Evolutionary conservation across 2,113 vertebrate genomes (phyloP).

Genomic region (Telmatochromis brachygnathus): DNA sequence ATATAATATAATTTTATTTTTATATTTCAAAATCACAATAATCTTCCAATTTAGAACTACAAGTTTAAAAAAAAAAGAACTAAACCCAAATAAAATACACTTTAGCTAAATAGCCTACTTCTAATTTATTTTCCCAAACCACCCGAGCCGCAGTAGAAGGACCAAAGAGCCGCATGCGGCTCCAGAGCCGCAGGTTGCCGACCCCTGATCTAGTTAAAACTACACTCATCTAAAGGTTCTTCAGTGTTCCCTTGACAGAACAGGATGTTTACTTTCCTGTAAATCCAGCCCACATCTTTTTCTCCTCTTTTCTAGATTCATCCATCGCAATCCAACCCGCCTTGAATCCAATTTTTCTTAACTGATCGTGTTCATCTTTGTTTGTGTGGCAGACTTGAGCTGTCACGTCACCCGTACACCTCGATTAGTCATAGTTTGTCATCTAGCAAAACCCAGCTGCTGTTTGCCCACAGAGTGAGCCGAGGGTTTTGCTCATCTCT

Average conservation of each 20-base stretch:
- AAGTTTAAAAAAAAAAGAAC: too few species aligned
- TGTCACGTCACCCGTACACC: neutral
- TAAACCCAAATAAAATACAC: too few species aligned
- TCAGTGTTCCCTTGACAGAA: neutral
- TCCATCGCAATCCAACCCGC: neutral
- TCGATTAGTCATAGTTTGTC: slow-evolving; percentile 28
- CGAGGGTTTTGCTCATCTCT: slow-evolving; percentile 5
- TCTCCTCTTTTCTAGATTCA: neutral
- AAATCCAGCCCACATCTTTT: neutral
- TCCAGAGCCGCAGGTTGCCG: too few species aligned
- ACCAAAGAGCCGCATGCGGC: too few species aligned
- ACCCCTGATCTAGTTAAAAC: neutral
- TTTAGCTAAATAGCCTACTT: too few species aligned
- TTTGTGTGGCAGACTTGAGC: slow-evolving; percentile 9
- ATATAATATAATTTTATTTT: too few species aligned
- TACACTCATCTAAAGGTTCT: neutral
- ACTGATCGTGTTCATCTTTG: slow-evolving; percentile 5
- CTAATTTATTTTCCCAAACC: too few species aligned
- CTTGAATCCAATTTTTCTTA: neutral
- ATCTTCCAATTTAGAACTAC: too few species aligned
- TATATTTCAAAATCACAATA: too few species aligned
- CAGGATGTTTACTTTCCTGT: neutral
- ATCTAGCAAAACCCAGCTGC: neutral
- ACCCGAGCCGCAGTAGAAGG: too few species aligned
- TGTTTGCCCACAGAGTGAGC: neutral